Evolutionary conservation across 2,888 invertebrate species (phyloP).

Genomic region (Rhagium mordax): DNA sequence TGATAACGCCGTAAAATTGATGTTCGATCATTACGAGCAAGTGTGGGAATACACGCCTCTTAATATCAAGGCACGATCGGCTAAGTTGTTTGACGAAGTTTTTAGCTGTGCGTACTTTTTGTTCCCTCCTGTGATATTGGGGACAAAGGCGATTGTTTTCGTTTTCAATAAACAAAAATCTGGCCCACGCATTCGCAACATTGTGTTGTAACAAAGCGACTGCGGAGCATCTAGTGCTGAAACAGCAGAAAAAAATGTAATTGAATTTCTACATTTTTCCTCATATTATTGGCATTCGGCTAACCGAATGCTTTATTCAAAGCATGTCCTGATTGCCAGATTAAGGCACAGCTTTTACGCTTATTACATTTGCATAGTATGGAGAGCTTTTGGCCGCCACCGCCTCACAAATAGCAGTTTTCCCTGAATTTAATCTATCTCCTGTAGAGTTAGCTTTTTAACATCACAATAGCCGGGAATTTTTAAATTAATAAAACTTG

Average conservation of each 20-base stretch:
- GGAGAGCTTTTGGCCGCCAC: constrained; percentile 31
- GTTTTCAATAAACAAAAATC: background rate
- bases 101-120: too few species aligned
- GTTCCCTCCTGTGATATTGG: too few species aligned
- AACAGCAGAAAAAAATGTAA: constrained; percentile 35
- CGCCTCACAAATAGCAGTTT: constrained; percentile 29
- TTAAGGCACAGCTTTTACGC: constrained; percentile 65
- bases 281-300: constrained; percentile 49
- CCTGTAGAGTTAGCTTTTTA: constrained; percentile 29
- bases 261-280: constrained; percentile 42
- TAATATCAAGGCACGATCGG: too few species aligned
- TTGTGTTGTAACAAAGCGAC: background rate
- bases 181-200: background rate
- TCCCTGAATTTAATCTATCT: constrained; percentile 33
- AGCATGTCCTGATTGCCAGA: constrained; percentile 64
- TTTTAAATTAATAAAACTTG: constrained; percentile 30
- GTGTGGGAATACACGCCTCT: background rate
- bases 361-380: constrained; percentile 68
- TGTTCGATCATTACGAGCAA: background rate
- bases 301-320: constrained; percentile 60
- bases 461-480: constrained; percentile 32
- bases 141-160: background rate
- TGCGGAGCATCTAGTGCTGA: constrained; percentile 6
- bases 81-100: too few species aligned
- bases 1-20: background rate